Percentiles rank a stretch among this genome's conserved stretches.
These are phyloP conservation scores for Hemibagrus guttatus DNA, from an alignment of 2,797 vertebrate species.

Conservation along the genomic window DNA sequence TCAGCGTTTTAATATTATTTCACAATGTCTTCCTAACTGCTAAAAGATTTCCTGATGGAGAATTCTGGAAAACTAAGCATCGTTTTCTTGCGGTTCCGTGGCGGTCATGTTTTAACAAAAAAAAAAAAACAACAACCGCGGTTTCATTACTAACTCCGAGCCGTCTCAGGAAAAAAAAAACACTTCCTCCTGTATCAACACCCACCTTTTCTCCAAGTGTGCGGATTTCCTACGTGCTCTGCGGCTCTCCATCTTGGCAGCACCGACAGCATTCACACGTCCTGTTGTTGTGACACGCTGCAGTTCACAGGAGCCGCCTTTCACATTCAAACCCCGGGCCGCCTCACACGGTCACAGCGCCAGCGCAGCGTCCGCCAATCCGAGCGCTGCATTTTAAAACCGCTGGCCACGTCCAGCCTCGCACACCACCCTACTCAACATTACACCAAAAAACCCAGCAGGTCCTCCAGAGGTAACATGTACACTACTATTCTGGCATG, in stretches of 20 bases:
- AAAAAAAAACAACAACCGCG: no score
- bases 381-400: constrained; percentile 53
- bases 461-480: background rate
- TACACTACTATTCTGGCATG: background rate
- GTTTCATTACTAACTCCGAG: background rate
- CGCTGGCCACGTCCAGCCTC: constrained; percentile 4
- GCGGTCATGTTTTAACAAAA: background rate
- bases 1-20: background rate
- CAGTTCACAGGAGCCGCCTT: constrained; percentile 29
- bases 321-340: constrained; percentile 52
- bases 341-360: constrained; percentile 18
- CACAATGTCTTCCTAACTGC: background rate
- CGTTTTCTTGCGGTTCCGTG: background rate
- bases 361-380: constrained; percentile 46
- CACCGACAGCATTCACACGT: background rate
- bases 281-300: background rate
- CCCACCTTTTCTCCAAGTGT: constrained; percentile 44
- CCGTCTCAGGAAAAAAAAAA: background rate
- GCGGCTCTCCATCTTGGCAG: constrained; percentile 44
- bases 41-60: background rate
- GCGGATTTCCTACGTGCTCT: background rate
- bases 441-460: background rate
- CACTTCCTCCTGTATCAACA: background rate
- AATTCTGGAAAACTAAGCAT: background rate
- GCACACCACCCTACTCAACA: background rate